A percentile compares a stretch with the other conserved stretches of the same genome.
Evolutionary conservation across 2,888 invertebrate species (phyloP).

Genomic region (Deilephila porcellus): DNA sequence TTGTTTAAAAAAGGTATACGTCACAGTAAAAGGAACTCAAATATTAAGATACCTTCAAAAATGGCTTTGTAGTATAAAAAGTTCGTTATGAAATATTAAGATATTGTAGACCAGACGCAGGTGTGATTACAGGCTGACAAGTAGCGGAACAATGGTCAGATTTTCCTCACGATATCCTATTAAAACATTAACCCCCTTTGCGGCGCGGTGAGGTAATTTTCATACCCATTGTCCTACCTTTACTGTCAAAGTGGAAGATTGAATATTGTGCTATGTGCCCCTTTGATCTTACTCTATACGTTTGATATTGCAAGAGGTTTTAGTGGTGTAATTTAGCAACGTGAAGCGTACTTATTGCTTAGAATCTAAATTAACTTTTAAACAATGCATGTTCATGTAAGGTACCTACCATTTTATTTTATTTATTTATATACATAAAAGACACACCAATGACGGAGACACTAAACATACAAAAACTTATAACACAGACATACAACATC

Average conservation of each 20-base stretch:
- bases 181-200: constrained; percentile 30
- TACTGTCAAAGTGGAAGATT: constrained; percentile 10
- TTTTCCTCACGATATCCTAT: background rate
- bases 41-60: background rate
- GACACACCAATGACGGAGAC: no score
- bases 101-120: background rate
- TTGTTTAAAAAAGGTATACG: background rate
- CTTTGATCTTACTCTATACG: constrained; percentile 33
- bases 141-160: constrained; percentile 8
- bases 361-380: background rate
- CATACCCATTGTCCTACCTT: constrained; percentile 24
- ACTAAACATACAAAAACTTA: no score
- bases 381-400: background rate
- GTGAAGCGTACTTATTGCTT: background rate
- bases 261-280: constrained; percentile 10
- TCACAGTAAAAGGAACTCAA: background rate
- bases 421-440: no score
- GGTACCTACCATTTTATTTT: no score
- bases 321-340: background rate
- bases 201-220: constrained; percentile 24
- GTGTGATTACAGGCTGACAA: constrained; percentile 6
- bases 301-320: constrained; percentile 3
- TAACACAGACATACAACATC: no score
- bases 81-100: background rate
- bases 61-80: no score